These are phyloP conservation scores for western clawed frog (Xenopus tropicalis) DNA, from an alignment of 2,113 vertebrate species.

Conservation along the genomic window UCB_Xtro_10.0 CM004452.2:31005501-31006000, in stretches of 20 bases:
- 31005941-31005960: not conserved
- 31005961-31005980: too few species aligned
- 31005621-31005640: not conserved
- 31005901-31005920: conserved; percentile 12
- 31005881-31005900: not conserved
- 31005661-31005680: not conserved
- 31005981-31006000: too few species aligned
- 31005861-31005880: not conserved
- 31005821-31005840: not conserved
- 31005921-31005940: conserved; percentile 26
- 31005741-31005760: not conserved
- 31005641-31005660: not conserved
- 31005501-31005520: too few species aligned
- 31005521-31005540: too few species aligned
- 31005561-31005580: not conserved
- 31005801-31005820: not conserved
- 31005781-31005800: not conserved
- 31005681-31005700: not conserved
- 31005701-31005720: not conserved
- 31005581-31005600: not conserved
- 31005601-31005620: conserved; percentile 6
- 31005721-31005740: not conserved
- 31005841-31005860: not conserved
- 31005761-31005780: not conserved
- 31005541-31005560: too few species aligned